Evolutionary conservation across 2,888 invertebrate species (phyloP).

Genomic region (Agrotis segetum): DNA sequence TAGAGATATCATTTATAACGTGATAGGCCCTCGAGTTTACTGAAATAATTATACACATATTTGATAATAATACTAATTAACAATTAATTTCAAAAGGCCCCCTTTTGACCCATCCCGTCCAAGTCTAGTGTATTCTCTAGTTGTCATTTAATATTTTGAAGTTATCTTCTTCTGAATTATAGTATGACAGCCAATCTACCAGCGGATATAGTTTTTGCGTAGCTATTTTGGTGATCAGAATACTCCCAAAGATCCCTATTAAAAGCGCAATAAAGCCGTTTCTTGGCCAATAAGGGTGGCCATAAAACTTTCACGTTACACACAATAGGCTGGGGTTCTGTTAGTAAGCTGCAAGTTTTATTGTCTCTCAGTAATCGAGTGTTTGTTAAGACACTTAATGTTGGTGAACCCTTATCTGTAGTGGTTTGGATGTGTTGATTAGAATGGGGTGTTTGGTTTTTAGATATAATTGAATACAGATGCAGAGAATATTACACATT

Average conservation of each 20-base stretch:
- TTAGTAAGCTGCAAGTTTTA: slow-evolving; percentile 74
- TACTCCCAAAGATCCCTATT: slow-evolving; percentile 66
- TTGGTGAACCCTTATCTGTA: slow-evolving; percentile 44
- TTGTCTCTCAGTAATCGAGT: slow-evolving; percentile 74
- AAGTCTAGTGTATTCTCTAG: no score
- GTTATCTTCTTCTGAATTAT: no score
- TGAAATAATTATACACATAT: no score
- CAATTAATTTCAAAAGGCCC: no score
- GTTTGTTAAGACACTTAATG: slow-evolving; percentile 72
- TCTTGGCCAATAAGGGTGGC: slow-evolving; percentile 72
- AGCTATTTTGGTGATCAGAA: slow-evolving; percentile 43
- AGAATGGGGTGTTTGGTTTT: neutral
- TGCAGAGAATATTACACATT: no score
- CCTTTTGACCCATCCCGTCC: no score
- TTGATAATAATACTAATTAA: no score
- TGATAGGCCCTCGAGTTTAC: no score
- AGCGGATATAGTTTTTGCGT: neutral
- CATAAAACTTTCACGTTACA: slow-evolving; percentile 75
- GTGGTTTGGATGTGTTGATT: slow-evolving; percentile 23
- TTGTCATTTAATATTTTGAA: no score
- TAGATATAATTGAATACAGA: slow-evolving; percentile 16
- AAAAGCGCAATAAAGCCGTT: slow-evolving; percentile 74
- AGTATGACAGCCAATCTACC: no score
- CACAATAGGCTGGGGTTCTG: slow-evolving; percentile 61
- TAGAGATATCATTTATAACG: no score